Evolutionary conservation across 2,113 vertebrate genomes (phyloP).

Genomic region (Ceyx melanurus): DNA sequence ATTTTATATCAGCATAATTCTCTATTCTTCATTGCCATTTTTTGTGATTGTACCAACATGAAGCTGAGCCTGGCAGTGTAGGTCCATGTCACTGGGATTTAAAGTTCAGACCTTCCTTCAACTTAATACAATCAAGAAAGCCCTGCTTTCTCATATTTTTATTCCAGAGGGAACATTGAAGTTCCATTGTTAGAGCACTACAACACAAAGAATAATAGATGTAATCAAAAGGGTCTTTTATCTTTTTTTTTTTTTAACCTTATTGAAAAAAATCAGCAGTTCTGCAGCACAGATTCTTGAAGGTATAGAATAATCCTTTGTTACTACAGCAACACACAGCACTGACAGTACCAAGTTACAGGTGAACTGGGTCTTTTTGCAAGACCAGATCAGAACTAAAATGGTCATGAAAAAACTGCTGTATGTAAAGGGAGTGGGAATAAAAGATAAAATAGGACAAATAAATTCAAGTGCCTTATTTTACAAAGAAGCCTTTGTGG

Average conservation of each 20-base stretch:
- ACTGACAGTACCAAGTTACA: background rate
- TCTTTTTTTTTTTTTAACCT: background rate
- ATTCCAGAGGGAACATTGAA: background rate
- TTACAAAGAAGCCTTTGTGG: background rate
- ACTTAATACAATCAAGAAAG: background rate
- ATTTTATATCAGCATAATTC: background rate
- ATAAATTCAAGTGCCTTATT: background rate
- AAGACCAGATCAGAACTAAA: background rate
- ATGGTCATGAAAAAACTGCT: background rate
- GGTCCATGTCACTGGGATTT: background rate
- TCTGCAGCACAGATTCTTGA: background rate
- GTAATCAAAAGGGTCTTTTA: conserved; percentile 11
- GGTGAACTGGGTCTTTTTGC: background rate
- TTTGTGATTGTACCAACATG: background rate
- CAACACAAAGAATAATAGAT: background rate
- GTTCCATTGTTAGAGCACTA: background rate
- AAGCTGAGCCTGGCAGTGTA: background rate
- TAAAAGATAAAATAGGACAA: background rate
- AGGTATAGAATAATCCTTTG: background rate
- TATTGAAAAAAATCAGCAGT: conserved; percentile 37
- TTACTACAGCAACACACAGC: conserved; percentile 46
- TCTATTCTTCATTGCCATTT: background rate
- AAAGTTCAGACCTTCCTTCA: background rate
- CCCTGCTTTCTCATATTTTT: background rate
- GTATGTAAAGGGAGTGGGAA: background rate